These are phyloP conservation scores for Hyles vespertilio DNA, from an alignment of 1,140 invertebrate species.

Conservation along the genomic window DNA sequence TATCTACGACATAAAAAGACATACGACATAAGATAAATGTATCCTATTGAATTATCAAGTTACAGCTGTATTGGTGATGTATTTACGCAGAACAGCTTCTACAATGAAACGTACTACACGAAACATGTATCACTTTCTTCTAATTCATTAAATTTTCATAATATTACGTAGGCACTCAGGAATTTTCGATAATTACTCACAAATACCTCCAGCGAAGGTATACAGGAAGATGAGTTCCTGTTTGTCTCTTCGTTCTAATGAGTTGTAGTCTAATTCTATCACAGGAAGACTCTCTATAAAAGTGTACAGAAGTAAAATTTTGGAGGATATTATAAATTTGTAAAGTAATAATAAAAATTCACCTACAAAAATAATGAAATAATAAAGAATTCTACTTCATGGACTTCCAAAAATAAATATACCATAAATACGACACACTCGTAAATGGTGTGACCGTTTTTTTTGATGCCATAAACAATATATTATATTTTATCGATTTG, in stretches of 20 bases:
- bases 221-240: conserved; percentile 8
- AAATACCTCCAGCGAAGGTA: conserved; percentile 5
- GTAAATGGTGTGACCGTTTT: no score
- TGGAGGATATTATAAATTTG: not conserved
- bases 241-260: not conserved
- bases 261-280: not conserved
- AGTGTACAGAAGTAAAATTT: no score
- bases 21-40: no score
- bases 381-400: conserved; percentile 33
- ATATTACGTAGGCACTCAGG: not conserved
- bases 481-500: no score
- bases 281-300: not conserved
- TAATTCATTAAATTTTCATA: not conserved
- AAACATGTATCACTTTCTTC: no score
- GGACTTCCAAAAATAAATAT: conserved; percentile 66
- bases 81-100: no score
- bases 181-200: not conserved
- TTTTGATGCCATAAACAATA: no score
- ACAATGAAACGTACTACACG: no score
- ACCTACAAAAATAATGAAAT: conserved; percentile 11
- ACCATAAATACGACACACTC: conserved; percentile 18
- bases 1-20: conserved; percentile 1
- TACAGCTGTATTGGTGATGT: no score
- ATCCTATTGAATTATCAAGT: no score
- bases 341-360: not conserved